Conservation (phyloP, 2,888 invertebrate genomes). For the Agrilus mali region DNA sequence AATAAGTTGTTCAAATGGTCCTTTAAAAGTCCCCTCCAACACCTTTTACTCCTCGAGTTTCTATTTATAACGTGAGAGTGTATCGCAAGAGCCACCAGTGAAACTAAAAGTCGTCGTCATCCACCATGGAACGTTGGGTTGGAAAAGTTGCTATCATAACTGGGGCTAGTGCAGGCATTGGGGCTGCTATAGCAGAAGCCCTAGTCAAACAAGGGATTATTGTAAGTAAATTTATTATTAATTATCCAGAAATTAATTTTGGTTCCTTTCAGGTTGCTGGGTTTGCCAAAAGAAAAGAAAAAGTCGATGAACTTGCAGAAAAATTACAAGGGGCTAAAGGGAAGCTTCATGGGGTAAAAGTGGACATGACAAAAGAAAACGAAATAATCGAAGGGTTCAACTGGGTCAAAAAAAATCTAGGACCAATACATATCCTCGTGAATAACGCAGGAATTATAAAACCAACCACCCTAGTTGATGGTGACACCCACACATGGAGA, state of each 20-base stretch:
- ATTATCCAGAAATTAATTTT: too few species aligned
- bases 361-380: slow-evolving; percentile 14
- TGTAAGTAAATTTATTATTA: slow-evolving; percentile 5
- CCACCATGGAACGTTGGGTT: slow-evolving; percentile 9
- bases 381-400: slow-evolving; percentile 15
- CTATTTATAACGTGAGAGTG: too few species aligned
- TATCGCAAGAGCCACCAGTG: too few species aligned
- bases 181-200: slow-evolving; percentile 12
- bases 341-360: slow-evolving; percentile 12
- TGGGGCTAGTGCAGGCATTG: slow-evolving; percentile 17
- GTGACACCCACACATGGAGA: slow-evolving; percentile 15
- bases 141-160: slow-evolving; percentile 18
- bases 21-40: too few species aligned
- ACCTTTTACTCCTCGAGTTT: too few species aligned
- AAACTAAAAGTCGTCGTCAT: too few species aligned
- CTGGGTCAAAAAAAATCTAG: slow-evolving; percentile 12
- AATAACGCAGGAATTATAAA: slow-evolving; percentile 17
- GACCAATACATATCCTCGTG: slow-evolving; percentile 15
- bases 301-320: slow-evolving; percentile 12
- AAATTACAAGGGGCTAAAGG: slow-evolving; percentile 8
- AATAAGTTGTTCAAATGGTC: too few species aligned
- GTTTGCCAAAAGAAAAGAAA: slow-evolving; percentile 17
- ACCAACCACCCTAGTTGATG: slow-evolving; percentile 12
- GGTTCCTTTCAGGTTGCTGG: slow-evolving; percentile 19
- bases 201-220: slow-evolving; percentile 11